Evolutionary conservation across 1,140 invertebrate genomes (phyloP), one percentile per base, ranked within the genome.

Genomic region (Meloidogyne hapla): DNA sequence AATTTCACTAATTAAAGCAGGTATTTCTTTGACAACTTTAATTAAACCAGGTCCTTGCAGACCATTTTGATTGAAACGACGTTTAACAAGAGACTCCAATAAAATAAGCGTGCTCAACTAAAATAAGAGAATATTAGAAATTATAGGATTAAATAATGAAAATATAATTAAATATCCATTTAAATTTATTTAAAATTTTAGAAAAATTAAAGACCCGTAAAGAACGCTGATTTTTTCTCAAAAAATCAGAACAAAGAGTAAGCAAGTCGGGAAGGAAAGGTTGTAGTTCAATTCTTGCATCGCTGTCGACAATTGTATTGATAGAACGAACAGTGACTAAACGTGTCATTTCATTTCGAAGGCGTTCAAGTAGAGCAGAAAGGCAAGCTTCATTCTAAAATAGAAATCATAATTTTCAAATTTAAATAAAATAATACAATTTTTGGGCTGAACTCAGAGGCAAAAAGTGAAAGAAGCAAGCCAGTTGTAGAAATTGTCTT

Each of bases 281-380:
- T n/a, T 79, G 66, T 25, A 78, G 48, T 12, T 70, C 68, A 38
- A 78, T 63, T 33, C 92, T 91, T 3, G 96, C 87, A 0, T 93
- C 93, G 13, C 77, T 72, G 8, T n/a, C 61, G 10, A 84, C 76
- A 45, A 84, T 75, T n/a, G 61, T 63, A 12, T 67, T 74, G 15
- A 83, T 62, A 18, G 96, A 94, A 83, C 97, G 97, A 0, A 98
- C 95, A 4, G 95, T 94, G 0, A 95, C 97, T 9, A 98, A 89
- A 26, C 96, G 90, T 1, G 96, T 98, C 40, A 98, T 97, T 90
- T 99, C 96, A 88, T 98, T 99, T 69, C 92, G 92, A 21, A 99
- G 87, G 78, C 95, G 91, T 87, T 98, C 95, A 84, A 98, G 89
- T 83, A 98, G 95, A 83, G 98, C 93, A 3, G 95, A 94, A 75